Conservation (phyloP, 2,797 vertebrate genomes). For the Dicrostonyx torquatus region DNA sequence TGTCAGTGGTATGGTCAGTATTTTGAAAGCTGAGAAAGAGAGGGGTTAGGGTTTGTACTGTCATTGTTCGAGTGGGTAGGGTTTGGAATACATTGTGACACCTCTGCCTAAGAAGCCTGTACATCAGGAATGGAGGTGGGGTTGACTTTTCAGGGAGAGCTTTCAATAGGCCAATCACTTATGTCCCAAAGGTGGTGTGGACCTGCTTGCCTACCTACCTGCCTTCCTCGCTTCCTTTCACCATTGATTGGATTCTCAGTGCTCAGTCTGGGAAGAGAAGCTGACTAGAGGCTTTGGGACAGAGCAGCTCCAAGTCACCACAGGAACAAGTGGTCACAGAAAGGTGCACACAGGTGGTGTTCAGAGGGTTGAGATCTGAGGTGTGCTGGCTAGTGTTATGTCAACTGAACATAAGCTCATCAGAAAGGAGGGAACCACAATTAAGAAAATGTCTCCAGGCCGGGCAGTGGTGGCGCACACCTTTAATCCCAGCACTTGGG, state of each 20-base stretch:
- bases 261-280: not conserved
- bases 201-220: not conserved
- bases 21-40: conserved; percentile 63
- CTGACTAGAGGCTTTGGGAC: not conserved
- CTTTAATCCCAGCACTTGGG: no score
- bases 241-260: not conserved
- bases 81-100: not conserved
- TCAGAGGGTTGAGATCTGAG: not conserved
- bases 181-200: not conserved
- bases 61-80: not conserved
- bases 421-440: not conserved
- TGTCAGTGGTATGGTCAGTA: conserved; percentile 51
- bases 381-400: not conserved
- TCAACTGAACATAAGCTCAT: not conserved
- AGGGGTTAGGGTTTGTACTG: conserved; percentile 17
- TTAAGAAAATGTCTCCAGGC: not conserved
- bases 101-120: not conserved
- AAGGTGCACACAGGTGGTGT: not conserved
- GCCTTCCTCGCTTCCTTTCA: not conserved
- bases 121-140: not conserved
- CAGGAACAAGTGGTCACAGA: not conserved
- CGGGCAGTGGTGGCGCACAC: no score
- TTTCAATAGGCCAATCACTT: not conserved
- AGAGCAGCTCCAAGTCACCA: not conserved
- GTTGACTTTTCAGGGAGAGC: not conserved